Base-by-base conservation (phyloP, 1,140 invertebrate genomes). In the Drosophila pruinosa region DNA sequence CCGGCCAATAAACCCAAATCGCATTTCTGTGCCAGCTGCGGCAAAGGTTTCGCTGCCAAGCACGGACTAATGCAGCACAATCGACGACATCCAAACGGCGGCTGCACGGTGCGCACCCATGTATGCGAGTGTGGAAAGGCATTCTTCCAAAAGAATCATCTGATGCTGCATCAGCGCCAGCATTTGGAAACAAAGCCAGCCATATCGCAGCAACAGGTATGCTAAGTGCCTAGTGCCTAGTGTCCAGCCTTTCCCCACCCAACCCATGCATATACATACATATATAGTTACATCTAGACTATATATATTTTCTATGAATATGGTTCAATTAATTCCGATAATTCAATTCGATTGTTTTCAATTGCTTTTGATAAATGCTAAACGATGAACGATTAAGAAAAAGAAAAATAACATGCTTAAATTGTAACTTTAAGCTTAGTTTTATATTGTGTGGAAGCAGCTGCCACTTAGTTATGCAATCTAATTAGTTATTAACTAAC, bases 121-220 rank as follows among this genome's bases (percentile, higher is more conserved):
- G 95, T 95, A 6, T 97, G 96, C 81, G 95, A 96, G 73, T 97
- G 97, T 88, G 96, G 95, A 39, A 97, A 97, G 90, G 95, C 95
- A 12, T 97, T 97, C 93, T 96, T 96, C 92, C 96, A 96, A 90
- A 96, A 96, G 91, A 96, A 96, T 91, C 95, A 96, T 82, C 90
- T 97, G 54, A 93, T 96, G 88, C 91, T 96, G 21, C 96, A 97
- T 91, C 95, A 96, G 85, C 92, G 95, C 12, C 95, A 96, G 75
- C 96, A 97, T 90, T 95, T 96, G 94, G 95, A 96, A 90, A 91
- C 90, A 43, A 91, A 91, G 78, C 90, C 90, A 75, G 72, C 92
- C 94, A 56, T 94, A 93, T 39, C 93, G 93, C 36, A 92, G 92
- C 82, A 92, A 91, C 92, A 93, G 68, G 82, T 91, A 79, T 80